Percentiles rank a stretch among this genome's conserved stretches.
phyloP scores from a whole-genome alignment of 2,797 vertebrate species.

The Muraenolepis orangiensis region DNA sequence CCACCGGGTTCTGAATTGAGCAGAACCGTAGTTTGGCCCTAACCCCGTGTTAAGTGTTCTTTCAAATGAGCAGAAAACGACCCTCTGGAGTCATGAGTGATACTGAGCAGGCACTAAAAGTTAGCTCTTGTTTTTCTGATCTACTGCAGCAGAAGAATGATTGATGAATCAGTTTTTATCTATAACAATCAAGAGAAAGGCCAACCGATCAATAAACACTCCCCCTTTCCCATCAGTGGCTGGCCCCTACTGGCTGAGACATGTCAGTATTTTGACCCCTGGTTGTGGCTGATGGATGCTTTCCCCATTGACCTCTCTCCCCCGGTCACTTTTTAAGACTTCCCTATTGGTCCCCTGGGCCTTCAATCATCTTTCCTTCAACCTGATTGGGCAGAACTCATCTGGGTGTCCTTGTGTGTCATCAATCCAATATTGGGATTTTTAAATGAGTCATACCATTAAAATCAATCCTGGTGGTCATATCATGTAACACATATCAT shows the following conservation, averaged over 20 bases:
- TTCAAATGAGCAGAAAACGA: background rate
- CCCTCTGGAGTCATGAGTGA: background rate
- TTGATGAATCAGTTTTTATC: background rate
- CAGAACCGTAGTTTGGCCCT: background rate
- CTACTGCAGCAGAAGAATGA: background rate
- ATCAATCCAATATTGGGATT: background rate
- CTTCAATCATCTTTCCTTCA: constrained; percentile 42
- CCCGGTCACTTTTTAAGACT: constrained; percentile 47
- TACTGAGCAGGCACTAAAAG: background rate
- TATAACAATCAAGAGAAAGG: constrained; percentile 1
- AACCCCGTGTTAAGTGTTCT: background rate
- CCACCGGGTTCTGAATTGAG: background rate
- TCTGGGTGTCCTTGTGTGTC: background rate
- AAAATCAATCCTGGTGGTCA: background rate
- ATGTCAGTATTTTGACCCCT: constrained; percentile 24
- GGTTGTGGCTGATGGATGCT: constrained; percentile 43
- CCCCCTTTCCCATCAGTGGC: background rate
- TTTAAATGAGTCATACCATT: background rate
- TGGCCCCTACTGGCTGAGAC: background rate
- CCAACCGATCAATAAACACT: background rate
- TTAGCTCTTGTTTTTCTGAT: background rate
- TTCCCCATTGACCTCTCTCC: constrained; percentile 54
- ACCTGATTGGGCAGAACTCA: constrained; percentile 29
- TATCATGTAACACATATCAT: background rate
- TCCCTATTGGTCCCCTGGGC: constrained; percentile 49